These are phyloP conservation scores for Pseudococcus viburni DNA, from an alignment of 2,888 invertebrate species.

Conservation along the genomic window DNA sequence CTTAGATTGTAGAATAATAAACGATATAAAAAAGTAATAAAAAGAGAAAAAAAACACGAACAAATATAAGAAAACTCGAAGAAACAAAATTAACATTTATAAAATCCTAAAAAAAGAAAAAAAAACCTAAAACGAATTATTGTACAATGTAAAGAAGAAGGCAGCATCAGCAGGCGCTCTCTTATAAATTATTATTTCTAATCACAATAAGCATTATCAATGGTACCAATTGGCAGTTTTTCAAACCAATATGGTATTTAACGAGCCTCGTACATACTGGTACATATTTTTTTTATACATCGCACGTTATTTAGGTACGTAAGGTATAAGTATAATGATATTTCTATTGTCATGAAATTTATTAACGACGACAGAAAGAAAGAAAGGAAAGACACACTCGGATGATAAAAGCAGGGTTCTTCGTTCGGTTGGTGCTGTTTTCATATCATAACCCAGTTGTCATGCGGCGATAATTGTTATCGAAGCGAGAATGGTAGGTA, in stretches of 20 bases:
- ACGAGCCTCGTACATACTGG: background rate
- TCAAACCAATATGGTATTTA: slow-evolving; percentile 18
- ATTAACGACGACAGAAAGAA: background rate
- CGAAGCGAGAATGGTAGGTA: slow-evolving; percentile 32
- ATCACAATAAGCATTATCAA: slow-evolving; percentile 45
- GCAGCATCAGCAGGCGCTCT: slow-evolving; percentile 9
- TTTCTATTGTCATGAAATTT: slow-evolving; percentile 35
- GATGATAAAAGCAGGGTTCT: slow-evolving; percentile 12
- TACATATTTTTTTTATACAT: background rate
- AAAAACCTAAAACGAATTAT: slow-evolving; percentile 10
- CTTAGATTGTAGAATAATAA: slow-evolving; percentile 11
- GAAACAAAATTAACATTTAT: slow-evolving; percentile 18
- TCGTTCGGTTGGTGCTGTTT: slow-evolving; percentile 1
- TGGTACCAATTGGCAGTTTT: slow-evolving; percentile 33
- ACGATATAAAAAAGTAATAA: background rate
- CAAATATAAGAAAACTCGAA: background rate
- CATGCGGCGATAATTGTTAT: slow-evolving; percentile 47
- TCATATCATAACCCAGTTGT: slow-evolving; percentile 40
- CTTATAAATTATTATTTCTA: slow-evolving; percentile 39
- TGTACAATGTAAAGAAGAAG: slow-evolving; percentile 26
- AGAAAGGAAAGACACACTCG: slow-evolving; percentile 7
- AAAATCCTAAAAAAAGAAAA: slow-evolving; percentile 4
- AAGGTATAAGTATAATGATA: background rate
- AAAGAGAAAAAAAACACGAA: background rate
- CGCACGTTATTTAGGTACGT: background rate